Percentiles rank a stretch among this genome's conserved stretches.
phyloP scores from a whole-genome alignment of 2,797 vertebrate genomes.

The Onychomys leucogaster region DNA sequence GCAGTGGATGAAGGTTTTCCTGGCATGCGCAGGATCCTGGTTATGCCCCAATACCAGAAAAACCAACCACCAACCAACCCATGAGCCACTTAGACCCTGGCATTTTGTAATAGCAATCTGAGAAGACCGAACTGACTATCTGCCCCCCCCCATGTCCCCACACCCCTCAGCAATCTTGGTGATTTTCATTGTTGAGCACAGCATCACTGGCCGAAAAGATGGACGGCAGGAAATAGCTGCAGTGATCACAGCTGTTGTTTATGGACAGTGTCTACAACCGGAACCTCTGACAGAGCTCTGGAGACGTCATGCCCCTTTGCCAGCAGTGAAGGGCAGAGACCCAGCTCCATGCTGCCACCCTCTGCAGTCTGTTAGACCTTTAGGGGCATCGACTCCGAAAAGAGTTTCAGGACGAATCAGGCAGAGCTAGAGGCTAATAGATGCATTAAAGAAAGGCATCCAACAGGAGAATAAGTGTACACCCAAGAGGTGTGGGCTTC shows the following conservation, averaged over 20 bases:
- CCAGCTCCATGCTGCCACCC: not conserved
- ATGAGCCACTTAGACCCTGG: not conserved
- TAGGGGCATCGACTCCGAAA: not conserved
- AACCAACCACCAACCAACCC: not conserved
- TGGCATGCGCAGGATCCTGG: no score
- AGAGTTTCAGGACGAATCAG: not conserved
- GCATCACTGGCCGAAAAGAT: not conserved
- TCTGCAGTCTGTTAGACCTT: not conserved
- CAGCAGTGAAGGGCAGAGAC: not conserved
- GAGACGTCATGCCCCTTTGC: no score
- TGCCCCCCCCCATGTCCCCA: rapidly evolving
- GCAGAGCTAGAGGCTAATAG: not conserved
- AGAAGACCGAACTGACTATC: not conserved
- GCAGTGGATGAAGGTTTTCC: not conserved
- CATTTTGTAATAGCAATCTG: not conserved
- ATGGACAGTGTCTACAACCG: not conserved
- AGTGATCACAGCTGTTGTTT: not conserved
- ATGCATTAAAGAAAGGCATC: not conserved
- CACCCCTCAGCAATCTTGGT: not conserved
- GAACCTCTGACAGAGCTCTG: not conserved
- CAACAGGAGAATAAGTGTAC: not conserved
- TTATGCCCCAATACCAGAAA: not conserved
- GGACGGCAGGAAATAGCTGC: not conserved
- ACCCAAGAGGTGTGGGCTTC: not conserved
- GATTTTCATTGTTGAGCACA: not conserved